Evolutionary conservation across 2,888 invertebrate species (phyloP).

Genomic region (Ganaspis brasiliensis): DNA sequence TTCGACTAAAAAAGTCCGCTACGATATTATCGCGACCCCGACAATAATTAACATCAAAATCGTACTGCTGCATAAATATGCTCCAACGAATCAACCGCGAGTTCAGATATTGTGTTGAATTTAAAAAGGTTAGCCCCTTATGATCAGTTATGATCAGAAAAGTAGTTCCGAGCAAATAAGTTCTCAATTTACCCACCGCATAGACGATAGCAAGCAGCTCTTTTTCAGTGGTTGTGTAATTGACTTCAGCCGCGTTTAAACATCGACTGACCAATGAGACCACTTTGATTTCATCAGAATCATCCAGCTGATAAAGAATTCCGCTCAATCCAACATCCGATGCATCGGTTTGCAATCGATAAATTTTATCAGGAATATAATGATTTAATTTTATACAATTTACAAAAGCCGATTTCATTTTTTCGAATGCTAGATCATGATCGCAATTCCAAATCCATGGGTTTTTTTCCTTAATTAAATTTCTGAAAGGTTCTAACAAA

Average conservation of each 20-base stretch:
- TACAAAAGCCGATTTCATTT: conserved; percentile 53
- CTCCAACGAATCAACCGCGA: conserved; percentile 30
- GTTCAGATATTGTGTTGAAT: background rate
- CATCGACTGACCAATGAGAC: conserved; percentile 63
- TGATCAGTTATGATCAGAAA: conserved; percentile 35
- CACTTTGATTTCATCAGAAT: conserved; percentile 35
- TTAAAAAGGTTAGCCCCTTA: conserved; percentile 15
- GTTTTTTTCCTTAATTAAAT: conserved; percentile 11
- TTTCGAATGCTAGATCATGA: conserved; percentile 41
- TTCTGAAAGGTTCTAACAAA: conserved; percentile 42
- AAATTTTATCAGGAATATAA: conserved; percentile 26
- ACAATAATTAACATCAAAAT: background rate
- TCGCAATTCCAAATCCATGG: conserved; percentile 24
- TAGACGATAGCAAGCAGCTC: conserved; percentile 55
- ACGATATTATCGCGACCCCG: conserved; percentile 14
- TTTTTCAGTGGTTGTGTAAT: conserved; percentile 60
- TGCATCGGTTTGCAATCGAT: conserved; percentile 53
- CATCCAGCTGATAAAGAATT: conserved; percentile 53
- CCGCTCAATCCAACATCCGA: conserved; percentile 56
- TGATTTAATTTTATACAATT: conserved; percentile 50
- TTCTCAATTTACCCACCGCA: background rate
- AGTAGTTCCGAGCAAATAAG: background rate
- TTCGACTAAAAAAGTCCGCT: background rate
- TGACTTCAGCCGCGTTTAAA: conserved; percentile 43
- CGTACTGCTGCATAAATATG: conserved; percentile 32